Evolutionary conservation across 2,797 vertebrate species (phyloP).

Genomic region (Craterocephalus amniculus): DNA sequence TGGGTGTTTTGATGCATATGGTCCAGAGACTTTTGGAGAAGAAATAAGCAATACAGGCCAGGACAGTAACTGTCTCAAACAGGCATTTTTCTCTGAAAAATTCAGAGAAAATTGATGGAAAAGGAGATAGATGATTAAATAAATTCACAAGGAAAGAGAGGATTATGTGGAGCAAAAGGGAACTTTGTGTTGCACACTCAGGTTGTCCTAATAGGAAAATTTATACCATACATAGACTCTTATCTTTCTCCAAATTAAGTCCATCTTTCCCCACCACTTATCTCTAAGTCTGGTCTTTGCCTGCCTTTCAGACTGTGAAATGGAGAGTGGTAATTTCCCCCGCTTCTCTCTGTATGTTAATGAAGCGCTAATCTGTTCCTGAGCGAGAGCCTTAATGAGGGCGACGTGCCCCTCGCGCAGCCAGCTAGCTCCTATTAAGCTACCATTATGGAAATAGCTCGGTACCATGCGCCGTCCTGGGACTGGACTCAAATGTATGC

Average conservation of each 20-base stretch:
- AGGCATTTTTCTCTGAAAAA: no score
- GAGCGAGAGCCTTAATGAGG: conserved; percentile 82
- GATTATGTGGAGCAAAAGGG: conserved; percentile 14
- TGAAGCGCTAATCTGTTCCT: conserved; percentile 83
- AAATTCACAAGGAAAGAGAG: conserved; percentile 27
- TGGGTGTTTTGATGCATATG: conserved; percentile 40
- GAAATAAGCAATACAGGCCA: conserved; percentile 20
- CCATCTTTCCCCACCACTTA: conserved; percentile 73
- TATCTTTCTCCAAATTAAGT: conserved; percentile 71
- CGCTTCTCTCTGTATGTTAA: conserved; percentile 84
- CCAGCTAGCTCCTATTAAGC: conserved; percentile 70
- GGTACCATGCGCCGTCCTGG: conserved; percentile 61
- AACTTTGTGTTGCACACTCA: conserved; percentile 29
- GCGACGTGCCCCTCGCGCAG: conserved; percentile 72
- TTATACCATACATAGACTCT: conserved; percentile 66
- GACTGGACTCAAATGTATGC: conserved; percentile 75
- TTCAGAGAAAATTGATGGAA: conserved; percentile 11
- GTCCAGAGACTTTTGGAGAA: conserved; percentile 26
- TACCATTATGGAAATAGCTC: conserved; percentile 82
- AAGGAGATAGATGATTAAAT: conserved; percentile 20
- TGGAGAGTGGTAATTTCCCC: conserved; percentile 81
- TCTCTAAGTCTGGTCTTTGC: conserved; percentile 72
- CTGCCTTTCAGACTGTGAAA: conserved; percentile 81
- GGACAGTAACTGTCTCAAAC: conserved; percentile 5
- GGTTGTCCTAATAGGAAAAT: conserved; percentile 59